Evolutionary conservation across 2,888 invertebrate genomes (phyloP).

Genomic region (Drosophila maculinotata): DNA sequence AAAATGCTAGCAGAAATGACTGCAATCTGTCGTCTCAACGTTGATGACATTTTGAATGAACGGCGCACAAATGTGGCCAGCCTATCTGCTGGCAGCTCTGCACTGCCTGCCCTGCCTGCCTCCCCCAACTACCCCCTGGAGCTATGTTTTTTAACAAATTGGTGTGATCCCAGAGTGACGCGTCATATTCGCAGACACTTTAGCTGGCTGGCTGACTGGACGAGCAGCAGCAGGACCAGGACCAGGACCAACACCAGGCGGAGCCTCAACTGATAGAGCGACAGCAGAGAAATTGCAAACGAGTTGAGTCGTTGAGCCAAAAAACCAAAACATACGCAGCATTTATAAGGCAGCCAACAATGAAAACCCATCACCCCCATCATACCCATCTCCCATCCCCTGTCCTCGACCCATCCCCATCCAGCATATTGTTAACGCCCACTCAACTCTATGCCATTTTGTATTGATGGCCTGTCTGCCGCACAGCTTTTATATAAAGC

Average conservation of each 20-base stretch:
- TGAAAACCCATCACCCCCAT: slow-evolving; percentile 41
- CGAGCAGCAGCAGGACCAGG: slow-evolving; percentile 14
- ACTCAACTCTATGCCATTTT: slow-evolving; percentile 81
- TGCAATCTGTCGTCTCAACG: slow-evolving; percentile 81
- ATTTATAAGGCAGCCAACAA: slow-evolving; percentile 79
- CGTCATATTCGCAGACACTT: slow-evolving; percentile 79
- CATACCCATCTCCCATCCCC: background rate
- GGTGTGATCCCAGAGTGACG: slow-evolving; percentile 81
- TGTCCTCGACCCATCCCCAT: background rate
- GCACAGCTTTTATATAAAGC: slow-evolving; percentile 82
- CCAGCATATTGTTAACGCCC: slow-evolving; percentile 78
- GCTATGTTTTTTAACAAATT: slow-evolving; percentile 77
- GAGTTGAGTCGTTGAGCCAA: slow-evolving; percentile 80
- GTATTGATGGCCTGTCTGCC: slow-evolving; percentile 80
- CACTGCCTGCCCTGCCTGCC: background rate
- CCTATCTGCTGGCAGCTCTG: slow-evolving; percentile 54
- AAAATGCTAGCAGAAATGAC: slow-evolving; percentile 66
- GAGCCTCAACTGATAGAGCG: slow-evolving; percentile 65
- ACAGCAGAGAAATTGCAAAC: slow-evolving; percentile 80
- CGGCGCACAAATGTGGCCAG: slow-evolving; percentile 69
- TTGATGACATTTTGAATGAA: slow-evolving; percentile 82
- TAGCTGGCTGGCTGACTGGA: slow-evolving; percentile 58
- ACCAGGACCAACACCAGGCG: slow-evolving; percentile 28
- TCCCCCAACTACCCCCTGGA: slow-evolving; percentile 2
- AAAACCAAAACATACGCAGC: slow-evolving; percentile 80